Percentiles rank a stretch among this genome's conserved stretches.
phyloP scores from a whole-genome alignment of 2,888 invertebrate species.

The Cephus pulcher region DNA sequence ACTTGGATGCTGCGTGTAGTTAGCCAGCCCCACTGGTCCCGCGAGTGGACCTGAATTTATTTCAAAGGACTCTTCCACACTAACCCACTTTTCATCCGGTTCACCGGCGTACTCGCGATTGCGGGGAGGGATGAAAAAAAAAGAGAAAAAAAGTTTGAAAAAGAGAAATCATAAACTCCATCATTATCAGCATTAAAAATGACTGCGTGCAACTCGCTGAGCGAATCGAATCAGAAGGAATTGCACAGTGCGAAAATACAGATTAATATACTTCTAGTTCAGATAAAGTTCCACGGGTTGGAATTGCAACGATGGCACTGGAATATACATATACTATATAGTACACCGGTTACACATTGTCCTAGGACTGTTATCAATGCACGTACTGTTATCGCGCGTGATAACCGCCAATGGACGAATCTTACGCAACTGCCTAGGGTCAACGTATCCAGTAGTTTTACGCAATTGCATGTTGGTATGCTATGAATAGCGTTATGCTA shows the following conservation, averaged over 20 bases:
- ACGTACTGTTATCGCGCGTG: slow-evolving; percentile 49
- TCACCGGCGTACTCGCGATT: neutral
- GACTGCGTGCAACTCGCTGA: neutral
- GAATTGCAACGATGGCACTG: neutral
- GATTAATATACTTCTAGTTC: neutral
- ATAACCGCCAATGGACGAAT: slow-evolving; percentile 53
- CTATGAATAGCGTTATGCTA: slow-evolving; percentile 59
- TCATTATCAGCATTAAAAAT: neutral
- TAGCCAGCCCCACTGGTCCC: slow-evolving; percentile 8
- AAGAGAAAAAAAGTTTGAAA: neutral
- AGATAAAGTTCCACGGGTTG: neutral
- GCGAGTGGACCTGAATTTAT: slow-evolving; percentile 28
- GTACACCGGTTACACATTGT: neutral
- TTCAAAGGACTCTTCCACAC: slow-evolving; percentile 15
- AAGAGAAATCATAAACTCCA: neutral
- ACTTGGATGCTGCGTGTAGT: slow-evolving; percentile 8
- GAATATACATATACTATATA: neutral
- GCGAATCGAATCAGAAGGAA: neutral
- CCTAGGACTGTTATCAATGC: neutral
- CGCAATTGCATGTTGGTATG: slow-evolving; percentile 62
- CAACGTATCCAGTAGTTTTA: slow-evolving; percentile 63
- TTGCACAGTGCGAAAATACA: neutral
- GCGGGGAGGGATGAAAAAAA: neutral
- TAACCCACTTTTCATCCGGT: slow-evolving; percentile 35
- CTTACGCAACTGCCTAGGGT: slow-evolving; percentile 58